Percentiles rank a stretch among this genome's conserved stretches.
These are phyloP conservation scores for Anguilla rostrata DNA, from an alignment of 2,113 vertebrate genomes.

Conservation along the genomic window DNA sequence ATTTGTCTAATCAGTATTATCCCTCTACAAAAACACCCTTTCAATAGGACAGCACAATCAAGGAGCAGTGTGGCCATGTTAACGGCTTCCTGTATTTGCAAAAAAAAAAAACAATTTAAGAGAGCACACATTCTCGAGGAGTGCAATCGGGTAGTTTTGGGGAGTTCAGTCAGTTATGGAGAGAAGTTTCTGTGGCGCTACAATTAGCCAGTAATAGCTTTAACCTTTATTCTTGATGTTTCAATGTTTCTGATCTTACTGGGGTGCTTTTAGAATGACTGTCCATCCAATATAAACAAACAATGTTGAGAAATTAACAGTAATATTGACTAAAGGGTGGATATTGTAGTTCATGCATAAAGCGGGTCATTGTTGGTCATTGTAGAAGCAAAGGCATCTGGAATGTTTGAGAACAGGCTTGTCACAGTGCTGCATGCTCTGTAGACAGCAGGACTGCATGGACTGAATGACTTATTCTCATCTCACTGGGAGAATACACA, in stretches of 20 bases:
- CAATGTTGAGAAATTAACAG: no score
- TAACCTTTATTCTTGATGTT: not conserved
- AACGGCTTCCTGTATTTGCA: conserved; percentile 92
- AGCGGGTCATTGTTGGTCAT: not conserved
- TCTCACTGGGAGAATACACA: no score
- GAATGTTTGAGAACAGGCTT: not conserved
- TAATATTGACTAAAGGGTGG: no score
- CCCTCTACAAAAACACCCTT: conserved; percentile 86
- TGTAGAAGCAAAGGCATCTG: not conserved
- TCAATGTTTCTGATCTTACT: not conserved
- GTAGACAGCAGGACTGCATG: no score
- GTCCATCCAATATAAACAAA: not conserved
- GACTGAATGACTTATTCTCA: no score
- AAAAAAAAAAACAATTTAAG: conserved; percentile 69
- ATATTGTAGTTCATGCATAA: not conserved
- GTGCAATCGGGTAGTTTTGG: conserved; percentile 22
- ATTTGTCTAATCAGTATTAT: conserved; percentile 88
- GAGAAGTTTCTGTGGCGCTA: not conserved
- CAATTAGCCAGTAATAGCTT: not conserved
- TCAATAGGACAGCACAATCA: conserved; percentile 58
- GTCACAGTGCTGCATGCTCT: not conserved
- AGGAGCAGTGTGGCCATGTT: conserved; percentile 81
- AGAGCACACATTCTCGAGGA: conserved; percentile 40
- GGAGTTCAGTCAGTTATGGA: not conserved
- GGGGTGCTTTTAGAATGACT: not conserved